Evolutionary conservation across 2,797 vertebrate genomes (phyloP).

Genomic region (Enteromius viviparus): DNA sequence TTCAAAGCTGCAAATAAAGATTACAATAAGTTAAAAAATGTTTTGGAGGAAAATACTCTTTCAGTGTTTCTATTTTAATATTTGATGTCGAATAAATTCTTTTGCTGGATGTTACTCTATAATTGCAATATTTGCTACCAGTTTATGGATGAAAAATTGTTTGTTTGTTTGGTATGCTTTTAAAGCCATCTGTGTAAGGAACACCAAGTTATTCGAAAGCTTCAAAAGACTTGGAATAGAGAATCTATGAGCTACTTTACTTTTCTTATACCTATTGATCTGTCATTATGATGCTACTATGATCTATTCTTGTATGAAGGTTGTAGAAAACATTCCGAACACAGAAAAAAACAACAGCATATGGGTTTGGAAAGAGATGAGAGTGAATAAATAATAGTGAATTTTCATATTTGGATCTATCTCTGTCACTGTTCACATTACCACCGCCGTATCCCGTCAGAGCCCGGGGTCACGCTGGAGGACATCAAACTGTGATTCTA

Average conservation of each 20-base stretch:
- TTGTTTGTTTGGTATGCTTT: background rate
- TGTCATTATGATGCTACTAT: background rate
- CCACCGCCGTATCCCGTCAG: background rate
- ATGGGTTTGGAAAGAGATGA: background rate
- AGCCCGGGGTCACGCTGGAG: slow-evolving; percentile 14
- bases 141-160: background rate
- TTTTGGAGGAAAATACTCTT: background rate
- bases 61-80: background rate
- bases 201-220: background rate
- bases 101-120: background rate
- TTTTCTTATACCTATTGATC: background rate
- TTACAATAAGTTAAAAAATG: background rate
- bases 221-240: background rate
- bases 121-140: background rate
- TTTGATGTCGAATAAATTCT: background rate
- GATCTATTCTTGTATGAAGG: background rate
- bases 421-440: slow-evolving; percentile 11
- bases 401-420: background rate
- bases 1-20: background rate
- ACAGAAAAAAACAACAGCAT: background rate
- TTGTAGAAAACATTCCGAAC: background rate
- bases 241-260: background rate
- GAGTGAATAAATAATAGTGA: background rate
- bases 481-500: slow-evolving; percentile 8
- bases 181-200: background rate